Evolutionary conservation across 2,888 invertebrate species (phyloP).

Genomic region (Nymphalis polychloros): DNA sequence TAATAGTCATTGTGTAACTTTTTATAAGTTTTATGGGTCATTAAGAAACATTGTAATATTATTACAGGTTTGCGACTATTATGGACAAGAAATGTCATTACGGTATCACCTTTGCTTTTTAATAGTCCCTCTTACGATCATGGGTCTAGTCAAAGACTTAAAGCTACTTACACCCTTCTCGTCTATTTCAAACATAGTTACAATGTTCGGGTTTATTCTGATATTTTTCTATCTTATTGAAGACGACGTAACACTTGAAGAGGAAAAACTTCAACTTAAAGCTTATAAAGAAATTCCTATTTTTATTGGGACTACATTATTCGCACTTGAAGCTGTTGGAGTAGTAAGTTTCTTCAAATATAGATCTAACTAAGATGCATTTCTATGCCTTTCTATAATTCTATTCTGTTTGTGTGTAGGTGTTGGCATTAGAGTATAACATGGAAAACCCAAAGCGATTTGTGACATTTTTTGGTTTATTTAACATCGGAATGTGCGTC

Average conservation of each 20-base stretch:
- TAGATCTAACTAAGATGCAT: no score
- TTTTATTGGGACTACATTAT: constrained; percentile 93
- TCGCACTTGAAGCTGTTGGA: constrained; percentile 91
- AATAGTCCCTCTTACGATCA: constrained; percentile 82
- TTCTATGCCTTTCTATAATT: not conserved
- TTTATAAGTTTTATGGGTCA: not conserved
- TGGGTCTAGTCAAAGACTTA: constrained; percentile 86
- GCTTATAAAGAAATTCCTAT: constrained; percentile 83
- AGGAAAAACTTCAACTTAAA: constrained; percentile 74
- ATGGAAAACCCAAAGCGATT: constrained; percentile 93
- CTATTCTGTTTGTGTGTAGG: constrained; percentile 68
- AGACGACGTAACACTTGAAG: constrained; percentile 79
- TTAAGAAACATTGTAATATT: not conserved
- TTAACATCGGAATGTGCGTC: constrained; percentile 89
- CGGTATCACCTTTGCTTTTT: constrained; percentile 82
- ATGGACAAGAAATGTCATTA: constrained; percentile 59
- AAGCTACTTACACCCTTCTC: constrained; percentile 90
- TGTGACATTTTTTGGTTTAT: constrained; percentile 87
- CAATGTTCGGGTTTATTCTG: constrained; percentile 86
- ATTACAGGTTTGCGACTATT: constrained; percentile 74
- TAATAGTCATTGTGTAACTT: not conserved
- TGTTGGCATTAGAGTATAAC: constrained; percentile 95
- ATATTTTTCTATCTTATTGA: constrained; percentile 87
- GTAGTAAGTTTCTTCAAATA: constrained; percentile 78
- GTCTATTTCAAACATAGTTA: constrained; percentile 87